These are phyloP conservation scores for Microcebus lehilahytsara DNA, from an alignment of 2,113 vertebrate genomes.

Conservation along the genomic window DNA sequence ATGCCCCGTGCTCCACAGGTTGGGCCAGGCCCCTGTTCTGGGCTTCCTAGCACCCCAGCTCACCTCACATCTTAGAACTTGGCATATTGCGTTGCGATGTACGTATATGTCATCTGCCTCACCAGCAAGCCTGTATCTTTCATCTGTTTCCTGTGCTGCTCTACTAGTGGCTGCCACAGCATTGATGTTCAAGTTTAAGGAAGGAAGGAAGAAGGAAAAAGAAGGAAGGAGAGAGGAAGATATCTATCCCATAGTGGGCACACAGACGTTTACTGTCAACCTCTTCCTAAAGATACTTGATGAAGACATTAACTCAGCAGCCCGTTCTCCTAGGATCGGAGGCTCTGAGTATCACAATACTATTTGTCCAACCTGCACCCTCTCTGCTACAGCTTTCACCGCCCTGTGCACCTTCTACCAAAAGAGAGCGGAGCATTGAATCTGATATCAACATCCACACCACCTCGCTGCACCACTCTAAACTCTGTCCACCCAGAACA, in stretches of 20 bases:
- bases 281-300: neutral
- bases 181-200: accelerated
- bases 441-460: accelerated
- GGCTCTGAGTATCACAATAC: neutral
- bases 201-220: neutral
- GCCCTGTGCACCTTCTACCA: neutral
- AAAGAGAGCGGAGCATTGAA: accelerated
- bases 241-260: neutral
- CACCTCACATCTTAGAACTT: neutral
- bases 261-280: neutral
- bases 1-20: neutral
- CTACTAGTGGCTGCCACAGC: accelerated
- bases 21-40: too few species aligned
- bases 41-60: neutral
- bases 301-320: accelerated
- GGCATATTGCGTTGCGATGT: accelerated
- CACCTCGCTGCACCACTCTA: accelerated
- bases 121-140: neutral
- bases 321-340: neutral
- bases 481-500: too few species aligned
- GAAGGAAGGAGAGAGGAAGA: too few species aligned
- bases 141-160: neutral
- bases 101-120: neutral
- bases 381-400: neutral
- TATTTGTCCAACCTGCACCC: neutral